Percentiles rank a stretch among this genome's conserved stretches.
These are phyloP conservation scores for Lasioglossum villosulum DNA, from an alignment of 2,888 invertebrate species.

Conservation along the genomic window DNA sequence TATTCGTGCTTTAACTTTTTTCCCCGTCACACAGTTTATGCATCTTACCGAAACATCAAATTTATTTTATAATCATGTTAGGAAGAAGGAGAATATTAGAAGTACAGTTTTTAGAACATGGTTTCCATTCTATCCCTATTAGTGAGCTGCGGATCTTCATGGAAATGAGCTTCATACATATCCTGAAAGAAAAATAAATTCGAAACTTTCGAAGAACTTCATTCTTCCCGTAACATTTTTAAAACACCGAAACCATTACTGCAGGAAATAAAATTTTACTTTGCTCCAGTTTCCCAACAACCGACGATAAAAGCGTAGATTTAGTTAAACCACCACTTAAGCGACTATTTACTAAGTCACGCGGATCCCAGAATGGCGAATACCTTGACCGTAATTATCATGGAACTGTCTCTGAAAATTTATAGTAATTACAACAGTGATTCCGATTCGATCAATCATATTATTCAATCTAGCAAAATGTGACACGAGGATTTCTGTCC, in stretches of 20 bases:
- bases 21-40: background rate
- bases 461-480: background rate
- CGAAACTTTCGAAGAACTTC: background rate
- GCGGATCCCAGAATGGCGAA: background rate
- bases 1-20: background rate
- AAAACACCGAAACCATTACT: background rate
- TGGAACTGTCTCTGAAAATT: background rate
- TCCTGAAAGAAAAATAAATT: background rate
- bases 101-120: background rate
- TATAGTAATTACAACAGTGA: background rate
- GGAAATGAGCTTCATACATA: background rate
- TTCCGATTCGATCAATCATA: background rate
- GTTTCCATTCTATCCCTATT: background rate
- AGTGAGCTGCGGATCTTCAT: background rate
- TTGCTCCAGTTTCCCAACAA: constrained; percentile 12
- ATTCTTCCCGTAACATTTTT: background rate
- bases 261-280: background rate
- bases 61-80: background rate
- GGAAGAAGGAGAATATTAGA: background rate
- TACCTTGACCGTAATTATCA: background rate
- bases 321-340: background rate
- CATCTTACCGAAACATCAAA: background rate
- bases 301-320: background rate
- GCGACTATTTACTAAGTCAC: background rate
- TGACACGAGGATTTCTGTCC: background rate